phyloP scores from a whole-genome alignment of 1,140 invertebrate genomes.

The Drosophila biarmipes region DNA sequence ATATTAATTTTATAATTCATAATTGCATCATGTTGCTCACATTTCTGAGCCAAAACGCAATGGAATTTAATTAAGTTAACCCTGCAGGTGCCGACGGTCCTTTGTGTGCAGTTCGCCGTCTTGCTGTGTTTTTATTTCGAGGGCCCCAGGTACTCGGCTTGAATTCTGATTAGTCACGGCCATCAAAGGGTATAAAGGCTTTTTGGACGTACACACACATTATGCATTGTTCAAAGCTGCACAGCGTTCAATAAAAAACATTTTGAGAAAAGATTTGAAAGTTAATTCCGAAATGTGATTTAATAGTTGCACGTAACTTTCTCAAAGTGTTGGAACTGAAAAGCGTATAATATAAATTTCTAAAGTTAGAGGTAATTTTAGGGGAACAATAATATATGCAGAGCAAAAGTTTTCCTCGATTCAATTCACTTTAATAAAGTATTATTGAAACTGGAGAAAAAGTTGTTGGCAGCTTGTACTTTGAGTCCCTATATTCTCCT shows the following conservation, averaged over 20 bases:
- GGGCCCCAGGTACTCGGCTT: slow-evolving; percentile 38
- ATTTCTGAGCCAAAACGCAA: slow-evolving; percentile 60
- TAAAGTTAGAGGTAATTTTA: too few species aligned
- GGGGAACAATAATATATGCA: too few species aligned
- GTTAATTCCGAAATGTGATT: background rate
- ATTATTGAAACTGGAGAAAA: too few species aligned
- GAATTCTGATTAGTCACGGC: slow-evolving; percentile 55
- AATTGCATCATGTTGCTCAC: slow-evolving; percentile 64
- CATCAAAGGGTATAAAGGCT: slow-evolving; percentile 7
- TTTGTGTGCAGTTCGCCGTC: slow-evolving; percentile 30
- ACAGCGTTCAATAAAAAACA: background rate
- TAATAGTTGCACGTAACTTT: background rate
- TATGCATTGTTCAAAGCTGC: background rate
- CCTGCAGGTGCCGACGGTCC: slow-evolving; percentile 40
- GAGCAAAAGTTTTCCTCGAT: too few species aligned
- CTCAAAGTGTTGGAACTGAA: background rate
- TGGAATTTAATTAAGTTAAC: slow-evolving; percentile 70
- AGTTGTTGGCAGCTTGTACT: too few species aligned
- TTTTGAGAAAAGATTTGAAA: background rate
- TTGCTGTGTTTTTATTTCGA: slow-evolving; percentile 22
- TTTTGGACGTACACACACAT: background rate
- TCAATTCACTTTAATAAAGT: too few species aligned
- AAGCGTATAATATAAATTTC: too few species aligned
- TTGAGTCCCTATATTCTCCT: too few species aligned
- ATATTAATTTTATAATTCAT: slow-evolving; percentile 67